Percentiles rank a stretch among this genome's conserved stretches.
Conservation (phyloP, 2,113 vertebrate species). For the Chauna torquata region DNA sequence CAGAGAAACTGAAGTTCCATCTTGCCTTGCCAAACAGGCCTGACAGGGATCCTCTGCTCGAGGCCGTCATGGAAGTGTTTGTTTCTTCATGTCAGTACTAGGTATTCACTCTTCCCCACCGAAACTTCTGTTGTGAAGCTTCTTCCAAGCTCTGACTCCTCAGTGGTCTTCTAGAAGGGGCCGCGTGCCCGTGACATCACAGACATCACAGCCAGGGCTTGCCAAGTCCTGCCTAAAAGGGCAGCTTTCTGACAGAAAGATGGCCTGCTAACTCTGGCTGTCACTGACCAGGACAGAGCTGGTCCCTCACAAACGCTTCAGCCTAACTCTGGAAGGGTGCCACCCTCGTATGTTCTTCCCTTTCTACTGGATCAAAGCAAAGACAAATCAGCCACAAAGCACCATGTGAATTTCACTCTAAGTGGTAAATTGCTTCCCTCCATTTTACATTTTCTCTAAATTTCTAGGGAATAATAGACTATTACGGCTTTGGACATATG, state of each 20-base stretch:
- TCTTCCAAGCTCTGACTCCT: neutral
- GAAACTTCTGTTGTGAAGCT: too few relatives aligned
- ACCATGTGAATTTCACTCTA: neutral
- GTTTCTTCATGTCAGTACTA: neutral
- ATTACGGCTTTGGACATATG: neutral
- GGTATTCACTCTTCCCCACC: neutral
- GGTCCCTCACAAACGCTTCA: neutral
- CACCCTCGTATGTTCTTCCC: neutral
- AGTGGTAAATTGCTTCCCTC: neutral
- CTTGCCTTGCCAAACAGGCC: neutral
- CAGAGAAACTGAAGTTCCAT: neutral
- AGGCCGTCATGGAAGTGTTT: neutral
- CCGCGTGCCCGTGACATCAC: neutral
- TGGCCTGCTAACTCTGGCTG: neutral
- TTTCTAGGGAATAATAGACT: neutral
- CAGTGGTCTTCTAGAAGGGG: neutral
- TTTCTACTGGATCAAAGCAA: neutral
- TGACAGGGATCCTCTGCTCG: accelerated
- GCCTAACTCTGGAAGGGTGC: neutral
- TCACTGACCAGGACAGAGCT: neutral
- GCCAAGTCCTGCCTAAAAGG: neutral
- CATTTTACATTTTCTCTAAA: too few relatives aligned
- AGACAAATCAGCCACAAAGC: neutral
- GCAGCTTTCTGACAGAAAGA: neutral
- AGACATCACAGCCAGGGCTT: neutral